A percentile compares a stretch with the other conserved stretches of the same genome.
These are phyloP conservation scores for Conistra vaccinii DNA, from an alignment of 2,888 invertebrate species.

Conservation along the genomic window DNA sequence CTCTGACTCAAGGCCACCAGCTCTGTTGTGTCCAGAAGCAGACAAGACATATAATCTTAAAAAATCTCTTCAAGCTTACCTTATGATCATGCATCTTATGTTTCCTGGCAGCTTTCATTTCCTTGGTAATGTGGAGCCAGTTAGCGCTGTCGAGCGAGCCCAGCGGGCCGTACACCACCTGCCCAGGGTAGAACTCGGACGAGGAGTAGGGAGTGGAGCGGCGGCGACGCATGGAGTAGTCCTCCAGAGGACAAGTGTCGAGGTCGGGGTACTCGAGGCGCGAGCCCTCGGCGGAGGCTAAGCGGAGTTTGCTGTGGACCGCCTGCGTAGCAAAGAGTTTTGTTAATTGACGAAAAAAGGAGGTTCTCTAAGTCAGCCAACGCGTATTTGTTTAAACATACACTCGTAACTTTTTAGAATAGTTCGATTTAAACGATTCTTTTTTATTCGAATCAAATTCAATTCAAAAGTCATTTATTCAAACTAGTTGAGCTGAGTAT, in stretches of 20 bases:
- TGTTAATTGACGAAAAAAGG: neutral
- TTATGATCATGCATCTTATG: conserved; percentile 91
- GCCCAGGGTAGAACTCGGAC: conserved; percentile 88
- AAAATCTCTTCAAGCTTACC: conserved; percentile 72
- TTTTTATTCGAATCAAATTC: neutral
- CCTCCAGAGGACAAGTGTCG: conserved; percentile 93
- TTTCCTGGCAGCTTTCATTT: conserved; percentile 92
- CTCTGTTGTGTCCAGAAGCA: neutral
- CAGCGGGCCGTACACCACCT: conserved; percentile 93
- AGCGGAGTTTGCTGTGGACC: conserved; percentile 92
- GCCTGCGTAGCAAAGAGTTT: conserved; percentile 76
- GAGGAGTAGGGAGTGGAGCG: conserved; percentile 87
- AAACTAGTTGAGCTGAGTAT: no score
- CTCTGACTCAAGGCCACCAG: neutral
- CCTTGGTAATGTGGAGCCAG: conserved; percentile 95
- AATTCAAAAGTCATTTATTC: no score
- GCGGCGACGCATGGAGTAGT: conserved; percentile 93
- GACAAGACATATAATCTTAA: neutral
- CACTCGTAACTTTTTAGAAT: neutral
- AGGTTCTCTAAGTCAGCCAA: neutral
- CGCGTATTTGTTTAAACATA: neutral
- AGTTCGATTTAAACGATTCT: neutral
- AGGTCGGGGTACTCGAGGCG: conserved; percentile 92
- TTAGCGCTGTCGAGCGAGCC: conserved; percentile 94
- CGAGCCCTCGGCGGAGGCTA: conserved; percentile 92